These are phyloP conservation scores for Pilophorus perplexus DNA, from an alignment of 2,888 invertebrate genomes.

Conservation along the genomic window DNA sequence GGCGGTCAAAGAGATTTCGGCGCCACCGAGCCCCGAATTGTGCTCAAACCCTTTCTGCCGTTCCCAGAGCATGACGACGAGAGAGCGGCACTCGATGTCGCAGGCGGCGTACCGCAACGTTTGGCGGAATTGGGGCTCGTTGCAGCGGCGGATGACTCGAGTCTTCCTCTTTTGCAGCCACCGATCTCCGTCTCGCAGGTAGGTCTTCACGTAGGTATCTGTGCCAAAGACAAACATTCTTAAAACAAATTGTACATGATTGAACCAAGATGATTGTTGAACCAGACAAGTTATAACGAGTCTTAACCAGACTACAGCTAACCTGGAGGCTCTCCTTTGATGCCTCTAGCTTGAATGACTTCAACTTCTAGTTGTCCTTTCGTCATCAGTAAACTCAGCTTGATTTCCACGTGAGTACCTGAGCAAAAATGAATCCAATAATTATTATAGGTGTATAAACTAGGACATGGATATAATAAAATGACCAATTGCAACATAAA, in stretches of 20 bases:
- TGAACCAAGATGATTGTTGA: no score
- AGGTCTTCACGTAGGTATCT: slow-evolving; percentile 93
- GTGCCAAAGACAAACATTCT: no score
- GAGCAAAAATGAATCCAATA: no score
- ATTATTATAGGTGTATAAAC: no score
- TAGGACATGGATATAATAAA: no score
- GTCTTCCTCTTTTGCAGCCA: slow-evolving; percentile 91
- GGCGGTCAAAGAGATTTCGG: slow-evolving; percentile 79
- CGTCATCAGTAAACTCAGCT: slow-evolving; percentile 82
- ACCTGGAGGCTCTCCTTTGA: slow-evolving; percentile 66
- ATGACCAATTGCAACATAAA: no score
- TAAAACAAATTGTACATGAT: no score
- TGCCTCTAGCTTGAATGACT: slow-evolving; percentile 69
- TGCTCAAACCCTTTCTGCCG: slow-evolving; percentile 78
- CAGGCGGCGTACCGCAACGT: slow-evolving; percentile 73
- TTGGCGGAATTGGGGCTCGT: slow-evolving; percentile 83
- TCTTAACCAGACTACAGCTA: no score
- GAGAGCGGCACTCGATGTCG: slow-evolving; percentile 62
- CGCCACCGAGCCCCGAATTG: slow-evolving; percentile 76
- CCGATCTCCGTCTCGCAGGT: slow-evolving; percentile 82
- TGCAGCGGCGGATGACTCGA: slow-evolving; percentile 73
- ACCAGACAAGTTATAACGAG: no score
- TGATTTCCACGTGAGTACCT: slow-evolving; percentile 74
- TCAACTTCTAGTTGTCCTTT: slow-evolving; percentile 91
- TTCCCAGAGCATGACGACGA: slow-evolving; percentile 91